Conservation (phyloP, 2,113 vertebrate species). For the Elachura formosa region DNA sequence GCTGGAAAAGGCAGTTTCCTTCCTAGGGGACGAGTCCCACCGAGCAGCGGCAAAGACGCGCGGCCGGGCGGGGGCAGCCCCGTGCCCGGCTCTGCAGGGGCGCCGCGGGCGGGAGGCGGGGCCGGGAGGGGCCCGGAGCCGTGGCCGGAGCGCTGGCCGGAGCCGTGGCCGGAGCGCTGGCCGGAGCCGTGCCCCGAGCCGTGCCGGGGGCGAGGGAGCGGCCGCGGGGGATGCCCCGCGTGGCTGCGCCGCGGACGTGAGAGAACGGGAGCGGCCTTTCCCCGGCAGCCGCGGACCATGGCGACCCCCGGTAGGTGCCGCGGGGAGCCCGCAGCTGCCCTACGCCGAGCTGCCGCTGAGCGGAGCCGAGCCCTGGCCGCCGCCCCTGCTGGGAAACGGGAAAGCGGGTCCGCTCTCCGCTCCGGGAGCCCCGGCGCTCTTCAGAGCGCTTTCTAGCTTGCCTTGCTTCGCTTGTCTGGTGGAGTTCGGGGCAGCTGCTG, state of each 20-base stretch:
- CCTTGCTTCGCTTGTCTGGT: not conserved
- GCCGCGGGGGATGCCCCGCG: not conserved
- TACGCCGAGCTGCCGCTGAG: not conserved
- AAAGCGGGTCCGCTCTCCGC: not conserved
- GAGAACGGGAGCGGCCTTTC: not conserved
- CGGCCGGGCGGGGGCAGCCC: not conserved
- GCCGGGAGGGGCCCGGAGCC: not conserved
- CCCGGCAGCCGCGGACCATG: not conserved
- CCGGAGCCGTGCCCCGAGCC: not conserved
- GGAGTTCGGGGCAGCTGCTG: not conserved
- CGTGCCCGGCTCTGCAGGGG: not conserved
- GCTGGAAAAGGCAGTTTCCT: not conserved
- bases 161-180: no score
- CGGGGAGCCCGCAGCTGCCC: not conserved
- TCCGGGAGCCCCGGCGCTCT: not conserved
- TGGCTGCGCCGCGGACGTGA: not conserved
- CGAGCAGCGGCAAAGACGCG: accelerated
- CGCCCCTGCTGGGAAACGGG: not conserved
- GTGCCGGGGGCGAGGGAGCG: not conserved
- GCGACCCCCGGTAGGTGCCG: not conserved
- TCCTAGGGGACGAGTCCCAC: accelerated
- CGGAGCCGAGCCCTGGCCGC: not conserved
- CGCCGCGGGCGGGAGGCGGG: not conserved
- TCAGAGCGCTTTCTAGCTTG: not conserved
- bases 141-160: not conserved